Conservation (phyloP, 2,113 vertebrate species). For the Melanocharis versteri region DNA sequence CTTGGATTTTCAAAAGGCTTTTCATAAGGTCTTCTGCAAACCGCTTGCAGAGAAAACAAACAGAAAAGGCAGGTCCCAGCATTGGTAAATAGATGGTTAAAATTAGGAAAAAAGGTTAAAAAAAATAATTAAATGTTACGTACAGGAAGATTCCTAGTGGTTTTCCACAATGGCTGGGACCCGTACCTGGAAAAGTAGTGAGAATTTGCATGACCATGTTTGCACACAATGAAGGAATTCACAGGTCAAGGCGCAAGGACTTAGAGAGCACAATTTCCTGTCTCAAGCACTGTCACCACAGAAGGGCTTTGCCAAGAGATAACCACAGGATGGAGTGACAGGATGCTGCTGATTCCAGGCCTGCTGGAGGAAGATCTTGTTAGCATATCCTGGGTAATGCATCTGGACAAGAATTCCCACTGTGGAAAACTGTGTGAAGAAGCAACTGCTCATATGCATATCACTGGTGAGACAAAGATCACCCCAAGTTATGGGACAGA, state of each 20-base stretch:
- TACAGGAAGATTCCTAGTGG: neutral
- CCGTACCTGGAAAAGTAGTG: neutral
- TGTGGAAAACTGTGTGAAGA: neutral
- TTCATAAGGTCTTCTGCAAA: neutral
- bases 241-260: neutral
- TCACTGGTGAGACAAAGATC: neutral
- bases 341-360: neutral
- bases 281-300: neutral
- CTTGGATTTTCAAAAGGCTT: neutral
- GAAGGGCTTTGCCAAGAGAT: neutral
- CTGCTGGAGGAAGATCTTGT: neutral
- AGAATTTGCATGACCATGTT: neutral
- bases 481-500: neutral
- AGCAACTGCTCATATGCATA: neutral
- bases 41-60: neutral
- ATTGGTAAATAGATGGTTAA: neutral
- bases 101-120: neutral
- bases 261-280: neutral
- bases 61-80: neutral
- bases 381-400: neutral
- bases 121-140: neutral
- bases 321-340: neutral
- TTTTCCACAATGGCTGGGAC: neutral
- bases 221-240: neutral
- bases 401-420: rapidly evolving